A percentile compares a stretch with the other conserved stretches of the same genome.
These are phyloP conservation scores for Hirtodrosophila trivittata DNA, from an alignment of 2,888 invertebrate species.

Conservation along the genomic window DNA sequence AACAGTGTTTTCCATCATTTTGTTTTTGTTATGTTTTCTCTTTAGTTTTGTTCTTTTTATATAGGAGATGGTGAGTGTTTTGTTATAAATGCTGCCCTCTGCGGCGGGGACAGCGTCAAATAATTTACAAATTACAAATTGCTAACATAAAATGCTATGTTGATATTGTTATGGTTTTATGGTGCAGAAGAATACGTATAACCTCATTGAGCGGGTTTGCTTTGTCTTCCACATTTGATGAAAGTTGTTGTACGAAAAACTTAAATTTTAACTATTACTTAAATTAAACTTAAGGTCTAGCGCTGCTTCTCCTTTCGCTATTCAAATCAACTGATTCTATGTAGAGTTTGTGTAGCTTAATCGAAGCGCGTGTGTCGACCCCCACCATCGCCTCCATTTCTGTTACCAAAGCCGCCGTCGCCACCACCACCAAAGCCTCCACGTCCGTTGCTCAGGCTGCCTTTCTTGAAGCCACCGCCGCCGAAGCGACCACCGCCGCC, in stretches of 20 bases:
- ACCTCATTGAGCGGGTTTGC: constrained; percentile 27
- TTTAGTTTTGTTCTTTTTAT: constrained; percentile 7
- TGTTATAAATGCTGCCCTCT: constrained; percentile 23
- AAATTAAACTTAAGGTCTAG: constrained; percentile 66
- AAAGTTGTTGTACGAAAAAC: constrained; percentile 70
- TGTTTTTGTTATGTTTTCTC: constrained; percentile 18
- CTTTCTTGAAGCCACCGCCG: constrained; percentile 66
- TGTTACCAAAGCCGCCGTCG: constrained; percentile 59
- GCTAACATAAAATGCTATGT: constrained; percentile 72
- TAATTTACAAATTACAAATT: constrained; percentile 60
- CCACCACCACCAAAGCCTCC: constrained; percentile 57
- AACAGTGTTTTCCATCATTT: constrained; percentile 58
- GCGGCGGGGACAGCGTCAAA: constrained; percentile 64
- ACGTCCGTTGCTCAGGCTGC: constrained; percentile 71
- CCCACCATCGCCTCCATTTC: constrained; percentile 48
- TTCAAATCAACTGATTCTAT: constrained; percentile 72
- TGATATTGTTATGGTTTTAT: constrained; percentile 33
- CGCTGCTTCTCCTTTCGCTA: constrained; percentile 72
- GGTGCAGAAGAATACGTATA: constrained; percentile 32
- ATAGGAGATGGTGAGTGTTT: too few species aligned
- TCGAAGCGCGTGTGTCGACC: constrained; percentile 81
- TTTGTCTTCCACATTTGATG: constrained; percentile 35
- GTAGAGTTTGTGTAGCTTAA: constrained; percentile 58
- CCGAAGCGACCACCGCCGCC: constrained; percentile 79
- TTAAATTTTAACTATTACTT: constrained; percentile 70